Evolutionary conservation across 2,797 vertebrate species (phyloP).

Genomic region (Arnoldichthys spilopterus): DNA sequence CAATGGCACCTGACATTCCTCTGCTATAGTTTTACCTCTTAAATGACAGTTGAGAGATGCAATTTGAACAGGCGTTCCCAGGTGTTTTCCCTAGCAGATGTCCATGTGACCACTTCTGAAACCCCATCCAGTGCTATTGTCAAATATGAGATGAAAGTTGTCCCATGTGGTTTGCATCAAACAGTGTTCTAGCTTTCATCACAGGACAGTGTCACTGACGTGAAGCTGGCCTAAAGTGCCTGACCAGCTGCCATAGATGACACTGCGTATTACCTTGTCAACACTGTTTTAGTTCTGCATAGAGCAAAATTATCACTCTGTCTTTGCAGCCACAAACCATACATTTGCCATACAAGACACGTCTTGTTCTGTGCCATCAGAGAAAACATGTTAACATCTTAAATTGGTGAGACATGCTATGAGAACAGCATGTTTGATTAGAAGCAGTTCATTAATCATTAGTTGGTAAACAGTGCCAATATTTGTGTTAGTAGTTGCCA

Average conservation of each 20-base stretch:
- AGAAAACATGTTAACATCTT: neutral
- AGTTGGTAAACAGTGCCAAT: neutral
- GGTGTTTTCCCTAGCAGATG: conserved; percentile 31
- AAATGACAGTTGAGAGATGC: neutral
- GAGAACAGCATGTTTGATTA: neutral
- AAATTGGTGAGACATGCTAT: neutral
- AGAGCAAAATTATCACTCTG: neutral
- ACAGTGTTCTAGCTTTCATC: conserved; percentile 32
- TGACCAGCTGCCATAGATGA: conserved; percentile 18
- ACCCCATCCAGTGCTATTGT: neutral
- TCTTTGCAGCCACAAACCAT: neutral
- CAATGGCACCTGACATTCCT: neutral
- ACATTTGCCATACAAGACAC: conserved; percentile 1
- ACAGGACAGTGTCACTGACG: neutral
- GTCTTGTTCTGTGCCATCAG: neutral
- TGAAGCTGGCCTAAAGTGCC: conserved; percentile 11
- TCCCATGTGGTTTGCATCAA: conserved; percentile 37
- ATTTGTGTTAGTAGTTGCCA: conserved; percentile 8
- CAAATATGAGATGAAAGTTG: conserved; percentile 11
- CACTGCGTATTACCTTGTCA: neutral
- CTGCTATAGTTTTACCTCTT: neutral
- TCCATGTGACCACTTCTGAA: conserved; percentile 32
- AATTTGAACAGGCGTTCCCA: neutral
- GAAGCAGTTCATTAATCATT: neutral
- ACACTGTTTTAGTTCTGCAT: neutral